Conservation (phyloP, 2,888 invertebrate genomes). For the Apodemia hepburni region DNA sequence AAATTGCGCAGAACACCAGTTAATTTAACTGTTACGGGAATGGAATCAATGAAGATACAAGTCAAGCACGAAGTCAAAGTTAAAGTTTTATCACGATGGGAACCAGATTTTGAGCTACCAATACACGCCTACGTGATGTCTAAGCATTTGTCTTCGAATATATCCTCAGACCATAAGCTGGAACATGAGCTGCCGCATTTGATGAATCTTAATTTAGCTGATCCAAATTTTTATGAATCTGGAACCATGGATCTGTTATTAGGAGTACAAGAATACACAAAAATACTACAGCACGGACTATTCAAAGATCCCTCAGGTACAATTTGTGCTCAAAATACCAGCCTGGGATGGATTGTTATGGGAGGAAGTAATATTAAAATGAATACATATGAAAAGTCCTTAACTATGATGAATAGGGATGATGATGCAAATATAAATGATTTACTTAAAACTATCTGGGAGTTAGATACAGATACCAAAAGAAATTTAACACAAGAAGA, state of each 20-base stretch:
- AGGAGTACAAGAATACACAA: conserved; percentile 34
- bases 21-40: conserved; percentile 21
- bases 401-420: not conserved
- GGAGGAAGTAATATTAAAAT: conserved; percentile 20
- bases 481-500: not conserved
- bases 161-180: conserved; percentile 8
- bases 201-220: conserved; percentile 19
- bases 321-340: conserved; percentile 28
- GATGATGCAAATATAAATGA: not conserved
- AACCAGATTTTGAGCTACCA: conserved; percentile 14
- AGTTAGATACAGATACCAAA: not conserved
- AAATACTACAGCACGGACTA: conserved; percentile 31
- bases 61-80: conserved; percentile 16
- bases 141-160: conserved; percentile 8
- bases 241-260: conserved; percentile 32
- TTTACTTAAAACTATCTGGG: not conserved
- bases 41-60: conserved; percentile 12
- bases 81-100: conserved; percentile 8
- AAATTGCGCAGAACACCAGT: conserved; percentile 25
- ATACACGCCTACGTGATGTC: conserved; percentile 20
- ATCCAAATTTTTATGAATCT: conserved; percentile 27
- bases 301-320: conserved; percentile 25
- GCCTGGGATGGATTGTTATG: conserved; percentile 33
- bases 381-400: not conserved
- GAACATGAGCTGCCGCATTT: conserved; percentile 7